Base-by-base conservation (phyloP, 2,113 vertebrate species). In the Prunella himalayana region DNA sequence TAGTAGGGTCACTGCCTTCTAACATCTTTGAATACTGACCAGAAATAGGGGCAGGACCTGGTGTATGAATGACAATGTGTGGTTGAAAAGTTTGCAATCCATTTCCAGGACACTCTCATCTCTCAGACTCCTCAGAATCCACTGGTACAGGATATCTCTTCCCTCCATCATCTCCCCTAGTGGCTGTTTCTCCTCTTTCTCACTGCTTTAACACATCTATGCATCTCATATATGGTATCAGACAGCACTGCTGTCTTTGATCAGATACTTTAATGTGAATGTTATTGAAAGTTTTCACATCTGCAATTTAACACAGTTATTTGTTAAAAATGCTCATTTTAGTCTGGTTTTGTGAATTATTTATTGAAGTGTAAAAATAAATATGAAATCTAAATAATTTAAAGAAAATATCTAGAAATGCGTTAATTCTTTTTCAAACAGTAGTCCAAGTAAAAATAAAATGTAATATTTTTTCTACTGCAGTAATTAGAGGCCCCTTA, bases 11-110 rank as follows among this genome's bases (percentile, higher is more conserved):
- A 42, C 23, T 88, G 44, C 33, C 41, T 90, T 54, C 49, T 76
- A 56, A 65, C 18, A 6, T 69, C 31, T 70, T 59, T 70, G 59
- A 94, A 33, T 24, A 41, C 22, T 44, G 45, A 39, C 31, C 78
- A 82, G 54, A 92, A 69, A 57, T 6, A 25, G 39, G 21, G n/a
- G 56, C 42, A 71, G 27, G 11, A 61, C 22, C 20, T 64, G n/a
- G 31, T 0, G 2, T 1, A 0, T 2, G 4, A 9, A 21, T 0
- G 2, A 41, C 12, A 25, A 15, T 0, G 3, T 33, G 18, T 20
- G 15, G 70, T 50, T 90, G 83, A 72, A 65, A 77, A 54, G 23
- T 61, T 64, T 65, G 28, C 49, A 25, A 14, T 90, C 59, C 14
- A 6, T 91, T 91, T 91, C 30, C 72, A 68, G 57, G 25, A 44